A percentile compares a stretch with the other conserved stretches of the same genome.
These are phyloP conservation scores for Tychaedon coryphoeus DNA, from an alignment of 2,113 vertebrate genomes.

Conservation along the genomic window DNA sequence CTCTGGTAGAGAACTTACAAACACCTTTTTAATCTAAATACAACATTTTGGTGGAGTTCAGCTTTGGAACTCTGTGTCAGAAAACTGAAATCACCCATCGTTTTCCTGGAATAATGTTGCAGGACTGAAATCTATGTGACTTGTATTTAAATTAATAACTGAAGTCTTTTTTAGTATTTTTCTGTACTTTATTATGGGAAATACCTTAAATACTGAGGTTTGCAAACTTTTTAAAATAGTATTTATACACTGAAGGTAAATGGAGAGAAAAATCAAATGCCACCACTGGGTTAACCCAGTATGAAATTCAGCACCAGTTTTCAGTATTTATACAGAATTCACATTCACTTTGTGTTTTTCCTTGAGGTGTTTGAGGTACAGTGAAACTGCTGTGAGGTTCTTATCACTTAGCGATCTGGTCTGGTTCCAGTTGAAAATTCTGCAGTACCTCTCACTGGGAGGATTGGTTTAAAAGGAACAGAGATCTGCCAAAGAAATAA, in stretches of 20 bases:
- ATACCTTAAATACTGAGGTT: slow-evolving; percentile 59
- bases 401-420: slow-evolving; percentile 59
- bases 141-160: not conserved
- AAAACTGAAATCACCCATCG: not conserved
- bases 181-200: slow-evolving; percentile 31
- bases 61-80: not conserved
- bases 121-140: not conserved
- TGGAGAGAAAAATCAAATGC: slow-evolving; percentile 24
- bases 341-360: slow-evolving; percentile 50
- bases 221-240: not conserved
- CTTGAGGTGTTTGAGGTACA: slow-evolving; percentile 64
- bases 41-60: not conserved
- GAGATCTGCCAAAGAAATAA: slow-evolving; percentile 60
- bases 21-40: not conserved
- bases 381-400: slow-evolving; percentile 62
- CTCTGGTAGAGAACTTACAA: not conserved
- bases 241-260: slow-evolving; percentile 16
- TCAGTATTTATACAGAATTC: slow-evolving; percentile 38
- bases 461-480: slow-evolving; percentile 62
- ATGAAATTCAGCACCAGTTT: slow-evolving; percentile 33
- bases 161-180: not conserved
- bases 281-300: not conserved
- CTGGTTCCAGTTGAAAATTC: slow-evolving; percentile 55
- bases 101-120: not conserved
- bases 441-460: slow-evolving; percentile 51